These are phyloP conservation scores for Harpegnathos saltator DNA, from an alignment of 1,140 invertebrate species.

Conservation along the genomic window DNA sequence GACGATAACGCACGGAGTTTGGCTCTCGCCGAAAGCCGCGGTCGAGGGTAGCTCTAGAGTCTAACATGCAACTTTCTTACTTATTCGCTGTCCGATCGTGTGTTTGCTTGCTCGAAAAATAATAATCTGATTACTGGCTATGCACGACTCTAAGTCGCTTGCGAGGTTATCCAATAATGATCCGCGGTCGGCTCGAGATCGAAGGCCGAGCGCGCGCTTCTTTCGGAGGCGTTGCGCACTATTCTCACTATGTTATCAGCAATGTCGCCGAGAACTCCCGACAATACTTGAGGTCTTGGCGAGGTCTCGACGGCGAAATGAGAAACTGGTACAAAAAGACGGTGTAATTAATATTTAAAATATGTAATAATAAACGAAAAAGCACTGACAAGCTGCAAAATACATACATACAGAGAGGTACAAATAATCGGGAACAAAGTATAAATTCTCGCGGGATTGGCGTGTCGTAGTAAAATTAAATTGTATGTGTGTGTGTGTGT, in stretches of 20 bases:
- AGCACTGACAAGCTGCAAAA: slow-evolving; percentile 75
- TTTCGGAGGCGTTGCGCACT: slow-evolving; percentile 55
- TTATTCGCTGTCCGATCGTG: slow-evolving; percentile 44
- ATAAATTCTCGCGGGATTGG: slow-evolving; percentile 58
- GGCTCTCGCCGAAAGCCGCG: too few species aligned
- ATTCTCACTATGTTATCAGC: neutral
- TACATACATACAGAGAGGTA: slow-evolving; percentile 76
- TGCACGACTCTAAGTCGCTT: slow-evolving; percentile 62
- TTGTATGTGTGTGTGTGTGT: slow-evolving; percentile 14
- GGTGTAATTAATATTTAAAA: slow-evolving; percentile 57
- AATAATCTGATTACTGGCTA: slow-evolving; percentile 46
- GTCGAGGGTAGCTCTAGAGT: slow-evolving; percentile 31
- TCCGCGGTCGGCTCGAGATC: slow-evolving; percentile 41
- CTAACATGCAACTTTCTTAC: slow-evolving; percentile 26
- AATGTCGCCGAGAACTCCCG: neutral
- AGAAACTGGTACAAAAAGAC: slow-evolving; percentile 66
- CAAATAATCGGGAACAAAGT: slow-evolving; percentile 71
- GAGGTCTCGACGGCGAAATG: slow-evolving; percentile 13
- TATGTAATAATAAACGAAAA: slow-evolving; percentile 70
- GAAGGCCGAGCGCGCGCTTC: slow-evolving; percentile 33
- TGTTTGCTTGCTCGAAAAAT: slow-evolving; percentile 52
- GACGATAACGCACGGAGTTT: too few species aligned
- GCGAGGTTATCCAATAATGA: slow-evolving; percentile 67
- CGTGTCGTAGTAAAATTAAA: slow-evolving; percentile 62
- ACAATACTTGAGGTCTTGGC: neutral